These are phyloP conservation scores for Drosophila sp. DNA, from an alignment of 1,140 invertebrate genomes.

Conservation along the genomic window DNA sequence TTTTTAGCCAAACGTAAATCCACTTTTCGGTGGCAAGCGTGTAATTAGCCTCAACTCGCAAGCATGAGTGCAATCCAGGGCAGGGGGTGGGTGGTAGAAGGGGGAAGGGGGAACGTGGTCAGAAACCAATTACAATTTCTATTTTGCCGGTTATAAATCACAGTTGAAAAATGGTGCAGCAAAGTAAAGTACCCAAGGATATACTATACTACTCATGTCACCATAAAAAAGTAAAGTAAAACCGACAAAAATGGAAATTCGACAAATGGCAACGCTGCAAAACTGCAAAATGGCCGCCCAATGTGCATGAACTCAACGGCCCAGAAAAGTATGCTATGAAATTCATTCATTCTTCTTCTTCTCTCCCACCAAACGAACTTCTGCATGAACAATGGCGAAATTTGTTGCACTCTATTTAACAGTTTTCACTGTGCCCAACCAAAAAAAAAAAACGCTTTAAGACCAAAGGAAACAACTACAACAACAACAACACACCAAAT, in stretches of 20 bases:
- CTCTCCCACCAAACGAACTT: slow-evolving; percentile 26
- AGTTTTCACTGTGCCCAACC: slow-evolving; percentile 35
- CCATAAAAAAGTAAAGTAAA: slow-evolving; percentile 33
- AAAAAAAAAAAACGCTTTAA: slow-evolving; percentile 15
- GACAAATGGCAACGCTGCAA: slow-evolving; percentile 42
- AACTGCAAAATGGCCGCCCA: slow-evolving; percentile 28
- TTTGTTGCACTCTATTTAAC: slow-evolving; percentile 37
- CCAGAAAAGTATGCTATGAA: slow-evolving; percentile 59
- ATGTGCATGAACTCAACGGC: slow-evolving; percentile 18
- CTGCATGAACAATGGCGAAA: slow-evolving; percentile 21
- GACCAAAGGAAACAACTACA: neutral
- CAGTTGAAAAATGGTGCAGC: slow-evolving; percentile 50
- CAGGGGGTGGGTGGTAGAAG: too few relatives aligned
- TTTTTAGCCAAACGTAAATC: slow-evolving; percentile 56
- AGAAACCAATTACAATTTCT: slow-evolving; percentile 71
- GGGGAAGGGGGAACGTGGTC: neutral
- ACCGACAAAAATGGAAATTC: slow-evolving; percentile 16
- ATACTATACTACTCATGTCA: slow-evolving; percentile 12
- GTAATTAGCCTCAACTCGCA: slow-evolving; percentile 55
- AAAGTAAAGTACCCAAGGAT: slow-evolving; percentile 52
- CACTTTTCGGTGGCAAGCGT: slow-evolving; percentile 63
- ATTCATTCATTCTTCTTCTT: slow-evolving; percentile 19
- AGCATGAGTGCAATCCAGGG: slow-evolving; percentile 24
- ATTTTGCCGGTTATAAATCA: slow-evolving; percentile 66
- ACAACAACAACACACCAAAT: slow-evolving; percentile 4